phyloP scores from a whole-genome alignment of 2,113 vertebrate species.

The Chionomys nivalis region DNA sequence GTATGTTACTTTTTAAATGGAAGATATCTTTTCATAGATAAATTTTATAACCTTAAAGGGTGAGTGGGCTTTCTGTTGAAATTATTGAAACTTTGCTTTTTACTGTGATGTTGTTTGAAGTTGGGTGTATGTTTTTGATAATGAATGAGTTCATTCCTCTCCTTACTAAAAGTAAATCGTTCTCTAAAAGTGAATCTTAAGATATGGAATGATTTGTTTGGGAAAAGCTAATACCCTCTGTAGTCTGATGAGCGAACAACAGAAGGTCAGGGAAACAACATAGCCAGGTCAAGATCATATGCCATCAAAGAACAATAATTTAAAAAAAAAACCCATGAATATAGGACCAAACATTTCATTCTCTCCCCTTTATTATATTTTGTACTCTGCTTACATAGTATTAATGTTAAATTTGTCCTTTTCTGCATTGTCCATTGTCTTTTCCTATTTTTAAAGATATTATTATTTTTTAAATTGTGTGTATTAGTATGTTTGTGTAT shows the following conservation, averaged over 20 bases:
- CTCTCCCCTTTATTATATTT: not conserved
- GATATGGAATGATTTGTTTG: not conserved
- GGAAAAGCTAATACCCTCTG: not conserved
- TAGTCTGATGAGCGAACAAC: not conserved
- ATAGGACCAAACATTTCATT: not conserved
- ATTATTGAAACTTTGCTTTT: not conserved
- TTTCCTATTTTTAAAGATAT: not conserved
- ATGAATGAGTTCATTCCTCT: conserved; percentile 38
- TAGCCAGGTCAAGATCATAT: not conserved
- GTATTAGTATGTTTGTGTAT: not conserved
- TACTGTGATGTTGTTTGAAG: not conserved
- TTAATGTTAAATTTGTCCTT: not conserved
- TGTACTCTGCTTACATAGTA: not conserved
- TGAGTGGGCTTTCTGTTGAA: not conserved
- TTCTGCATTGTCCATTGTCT: not conserved
- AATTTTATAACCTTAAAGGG: conserved; percentile 10
- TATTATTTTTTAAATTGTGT: not conserved
- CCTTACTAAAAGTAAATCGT: not conserved
- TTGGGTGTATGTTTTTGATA: not conserved
- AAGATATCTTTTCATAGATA: not conserved
- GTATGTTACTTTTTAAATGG: not conserved
- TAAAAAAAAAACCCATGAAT: not conserved
- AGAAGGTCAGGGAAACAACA: not conserved
- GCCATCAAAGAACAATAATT: not conserved
- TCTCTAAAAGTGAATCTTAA: conserved; percentile 30